Base-by-base conservation (phyloP, 1,140 invertebrate species). In the Drosophila serrata region DNA sequence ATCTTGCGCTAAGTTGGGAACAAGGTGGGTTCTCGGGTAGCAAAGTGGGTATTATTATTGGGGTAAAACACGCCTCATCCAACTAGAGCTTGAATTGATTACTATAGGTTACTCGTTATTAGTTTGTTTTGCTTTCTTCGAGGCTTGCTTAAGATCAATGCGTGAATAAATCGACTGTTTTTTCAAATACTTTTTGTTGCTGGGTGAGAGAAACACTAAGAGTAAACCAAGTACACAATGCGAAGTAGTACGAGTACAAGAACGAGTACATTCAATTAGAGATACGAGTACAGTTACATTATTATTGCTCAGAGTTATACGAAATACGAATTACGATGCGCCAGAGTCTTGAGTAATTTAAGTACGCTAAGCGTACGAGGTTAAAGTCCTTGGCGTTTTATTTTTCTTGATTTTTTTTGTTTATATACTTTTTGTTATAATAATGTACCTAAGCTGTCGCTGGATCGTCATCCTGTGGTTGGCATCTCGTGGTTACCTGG, bases 251-350 rank as follows among this genome's bases (percentile, higher is more conserved):
- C 84, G 65, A 75, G 62, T 73, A 78, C 69, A 78, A 68, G 77
- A 76, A 79, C 63, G 39, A 64, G 53, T 76, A 78, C 78, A 80
- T 73, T 77, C 67, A 64, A 65, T 81, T 58, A 61, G 53, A 72
- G 49, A 72, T 77, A 63, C 67, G 56, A 75, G 53, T 80, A 75
- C 58, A 55, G 75, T 74, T 72, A 65, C 43, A 56, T 29, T 64
- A 84, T 87, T 88, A 79, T 82, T 87, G 84, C 72, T 87, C 80
- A 84, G 84, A 88, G 42, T 77, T 79, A 80, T 88, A 87, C 82
- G 67, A 88, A 59, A 74, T 90, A 87, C 85, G 80, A 84, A 58
- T 60, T 87, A 86, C 79, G 82, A 86, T 82, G 79, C 82, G 84
- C 80, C 82, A 86, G 33, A 55, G 60, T 65, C 33, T 72, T 70